Base-by-base conservation (phyloP, 2,888 invertebrate species). In the Epistrophe grossulariae region DNA sequence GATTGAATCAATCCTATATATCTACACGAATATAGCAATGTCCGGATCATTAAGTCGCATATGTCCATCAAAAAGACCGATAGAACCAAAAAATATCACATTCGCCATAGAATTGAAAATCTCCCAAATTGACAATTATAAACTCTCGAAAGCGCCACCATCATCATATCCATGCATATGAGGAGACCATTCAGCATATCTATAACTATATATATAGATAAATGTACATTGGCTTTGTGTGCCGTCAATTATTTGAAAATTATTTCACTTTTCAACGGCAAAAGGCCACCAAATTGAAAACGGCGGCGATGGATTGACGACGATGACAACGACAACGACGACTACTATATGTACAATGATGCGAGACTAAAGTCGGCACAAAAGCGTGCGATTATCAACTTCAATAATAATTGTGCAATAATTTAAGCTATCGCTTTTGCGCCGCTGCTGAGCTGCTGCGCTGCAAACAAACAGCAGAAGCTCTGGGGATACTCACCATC, bases 171-270 rank as follows among this genome's bases (percentile, higher is more conserved):
- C 11, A 9, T 11, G 24, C 40, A 40, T 9, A 19, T 13, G 59
- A 9, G 11, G 31, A 19, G 71, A 38, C 28, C 59, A 66, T 24
- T 4, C 6, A 31, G 31, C 5, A 35, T 35, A 8, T 35, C 35
- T 2, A 35, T 5, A n/a, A n/a, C n/a, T n/a, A n/a, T n/a, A n/a
- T n/a, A n/a, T n/a, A n/a, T 31, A 31, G 6, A 6, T 31, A n/a
- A n/a, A 0, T 17, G 3, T 24, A 57, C 66, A 62, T 57, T 77
- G 28, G 52, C 73, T 31, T 38, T 40, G 48, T 38, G 19, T 68
- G 76, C 79, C 79, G 83, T 87, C 87, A 87, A 87, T 87, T 87
- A 87, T 87, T 87, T 87, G 76, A 87, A 83, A 82, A 87, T 87
- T 87, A 87, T 87, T 87, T 87, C 85, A 87, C 78, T 77, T 85